phyloP scores from a whole-genome alignment of 2,888 invertebrate species.

The Crocallis elinguaria region DNA sequence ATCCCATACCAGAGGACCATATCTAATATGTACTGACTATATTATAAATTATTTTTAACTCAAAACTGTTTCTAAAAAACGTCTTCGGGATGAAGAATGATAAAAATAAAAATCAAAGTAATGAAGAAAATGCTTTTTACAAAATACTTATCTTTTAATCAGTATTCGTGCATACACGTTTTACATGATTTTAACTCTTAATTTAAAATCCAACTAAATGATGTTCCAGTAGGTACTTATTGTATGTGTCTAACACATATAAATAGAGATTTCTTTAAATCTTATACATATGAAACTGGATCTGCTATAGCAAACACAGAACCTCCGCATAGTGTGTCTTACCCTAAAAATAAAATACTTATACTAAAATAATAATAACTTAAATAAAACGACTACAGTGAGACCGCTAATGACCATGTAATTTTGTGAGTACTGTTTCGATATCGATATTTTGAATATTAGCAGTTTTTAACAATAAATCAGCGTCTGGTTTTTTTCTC shows the following conservation, averaged over 20 bases:
- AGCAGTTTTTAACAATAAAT: conserved; percentile 64
- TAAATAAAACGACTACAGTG: conserved; percentile 9
- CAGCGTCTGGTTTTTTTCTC: conserved; percentile 63
- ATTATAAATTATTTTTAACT: too few relatives aligned
- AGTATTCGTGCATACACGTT: conserved; percentile 47
- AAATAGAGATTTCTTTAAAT: conserved; percentile 28
- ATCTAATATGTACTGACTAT: too few relatives aligned
- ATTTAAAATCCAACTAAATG: not conserved
- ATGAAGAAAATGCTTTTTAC: not conserved
- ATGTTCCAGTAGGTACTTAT: conserved; percentile 19
- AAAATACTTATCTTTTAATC: too few relatives aligned
- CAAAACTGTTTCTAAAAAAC: too few relatives aligned
- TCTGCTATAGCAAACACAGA: not conserved
- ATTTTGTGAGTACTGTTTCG: conserved; percentile 74
- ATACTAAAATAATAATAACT: conserved; percentile 16
- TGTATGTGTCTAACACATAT: conserved; percentile 58
- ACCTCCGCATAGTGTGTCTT: not conserved
- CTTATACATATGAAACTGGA: conserved; percentile 14
- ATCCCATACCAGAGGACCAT: too few relatives aligned
- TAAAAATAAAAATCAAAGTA: too few relatives aligned
- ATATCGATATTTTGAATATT: conserved; percentile 79
- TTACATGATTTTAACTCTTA: conserved; percentile 20
- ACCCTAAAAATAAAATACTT: conserved; percentile 8
- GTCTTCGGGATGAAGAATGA: too few relatives aligned
- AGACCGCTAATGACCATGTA: conserved; percentile 69